These are phyloP conservation scores for Sebastes itinus DNA, from an alignment of 2,797 vertebrate species.

Conservation along the genomic window DNA sequence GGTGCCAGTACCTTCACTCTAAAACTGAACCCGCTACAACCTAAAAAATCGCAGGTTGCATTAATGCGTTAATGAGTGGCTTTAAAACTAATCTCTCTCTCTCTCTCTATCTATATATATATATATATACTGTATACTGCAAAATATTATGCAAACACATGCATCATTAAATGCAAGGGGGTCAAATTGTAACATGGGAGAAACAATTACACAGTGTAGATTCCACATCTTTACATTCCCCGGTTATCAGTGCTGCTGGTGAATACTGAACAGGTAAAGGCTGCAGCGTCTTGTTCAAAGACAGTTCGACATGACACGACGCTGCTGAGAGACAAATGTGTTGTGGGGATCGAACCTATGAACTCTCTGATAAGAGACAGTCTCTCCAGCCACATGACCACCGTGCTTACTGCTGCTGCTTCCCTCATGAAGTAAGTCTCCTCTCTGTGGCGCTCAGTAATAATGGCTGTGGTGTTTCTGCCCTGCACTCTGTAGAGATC, in stretches of 20 bases:
- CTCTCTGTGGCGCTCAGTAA: background rate
- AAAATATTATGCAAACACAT: slow-evolving; percentile 26
- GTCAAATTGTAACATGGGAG: background rate
- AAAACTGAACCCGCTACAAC: too few relatives aligned
- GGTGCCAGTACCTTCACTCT: too few relatives aligned
- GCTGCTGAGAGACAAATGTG: background rate
- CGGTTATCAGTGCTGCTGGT: background rate
- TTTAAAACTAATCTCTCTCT: too few relatives aligned
- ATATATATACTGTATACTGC: background rate
- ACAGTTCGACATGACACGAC: background rate
- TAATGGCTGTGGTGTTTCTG: background rate
- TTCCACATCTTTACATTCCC: slow-evolving; percentile 1
- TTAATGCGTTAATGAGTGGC: too few relatives aligned
- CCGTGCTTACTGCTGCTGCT: background rate
- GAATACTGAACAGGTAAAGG: background rate
- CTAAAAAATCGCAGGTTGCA: too few relatives aligned
- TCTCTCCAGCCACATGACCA: background rate
- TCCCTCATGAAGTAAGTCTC: background rate
- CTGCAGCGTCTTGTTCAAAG: background rate
- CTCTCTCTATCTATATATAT: too few relatives aligned
- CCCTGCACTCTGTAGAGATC: background rate
- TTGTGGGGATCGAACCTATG: background rate
- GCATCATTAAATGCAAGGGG: slow-evolving; percentile 26
- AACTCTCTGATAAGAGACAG: background rate
- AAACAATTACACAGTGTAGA: slow-evolving; percentile 2